These are phyloP conservation scores for Gouania willdenowi DNA, from an alignment of 2,797 vertebrate genomes.

Conservation along the genomic window DNA sequence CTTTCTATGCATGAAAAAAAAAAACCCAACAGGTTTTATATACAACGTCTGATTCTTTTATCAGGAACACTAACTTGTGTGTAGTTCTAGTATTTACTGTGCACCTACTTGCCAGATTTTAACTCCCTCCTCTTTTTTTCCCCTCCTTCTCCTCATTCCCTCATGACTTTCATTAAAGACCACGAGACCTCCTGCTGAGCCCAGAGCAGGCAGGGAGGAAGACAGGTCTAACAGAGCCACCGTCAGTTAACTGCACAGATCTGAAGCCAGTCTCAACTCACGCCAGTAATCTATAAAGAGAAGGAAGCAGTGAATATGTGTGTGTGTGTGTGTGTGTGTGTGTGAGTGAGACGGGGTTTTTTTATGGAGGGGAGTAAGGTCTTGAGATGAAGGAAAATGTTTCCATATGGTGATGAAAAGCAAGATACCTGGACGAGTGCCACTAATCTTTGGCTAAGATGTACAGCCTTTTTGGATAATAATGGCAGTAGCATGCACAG, in stretches of 20 bases:
- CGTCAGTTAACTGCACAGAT: constrained; percentile 48
- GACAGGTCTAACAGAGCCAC: constrained; percentile 38
- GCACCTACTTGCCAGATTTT: constrained; percentile 25
- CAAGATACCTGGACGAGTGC: constrained; percentile 70
- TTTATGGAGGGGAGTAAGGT: constrained; percentile 15
- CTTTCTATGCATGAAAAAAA: background rate
- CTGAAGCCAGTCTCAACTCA: constrained; percentile 70
- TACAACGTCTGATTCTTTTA: constrained; percentile 1
- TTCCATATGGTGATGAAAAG: constrained; percentile 73
- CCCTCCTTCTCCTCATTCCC: constrained; percentile 21
- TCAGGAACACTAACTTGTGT: constrained; percentile 21
- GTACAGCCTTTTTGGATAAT: constrained; percentile 54
- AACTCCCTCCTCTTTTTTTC: constrained; percentile 10
- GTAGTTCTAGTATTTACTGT: constrained; percentile 1
- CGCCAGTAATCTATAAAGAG: constrained; percentile 70
- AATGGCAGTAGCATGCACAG: constrained; percentile 27
- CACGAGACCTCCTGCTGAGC: constrained; percentile 42
- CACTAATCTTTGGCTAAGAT: constrained; percentile 67
- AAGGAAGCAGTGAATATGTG: constrained; percentile 20
- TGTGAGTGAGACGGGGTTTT: constrained; percentile 2
- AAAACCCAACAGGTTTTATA: background rate
- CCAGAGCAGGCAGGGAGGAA: constrained; percentile 20
- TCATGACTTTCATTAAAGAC: constrained; percentile 55
- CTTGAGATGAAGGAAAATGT: constrained; percentile 64
- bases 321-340: constrained; percentile 7